phyloP scores from a whole-genome alignment of 2,797 vertebrate genomes.

The Cossypha polioptera region DNA sequence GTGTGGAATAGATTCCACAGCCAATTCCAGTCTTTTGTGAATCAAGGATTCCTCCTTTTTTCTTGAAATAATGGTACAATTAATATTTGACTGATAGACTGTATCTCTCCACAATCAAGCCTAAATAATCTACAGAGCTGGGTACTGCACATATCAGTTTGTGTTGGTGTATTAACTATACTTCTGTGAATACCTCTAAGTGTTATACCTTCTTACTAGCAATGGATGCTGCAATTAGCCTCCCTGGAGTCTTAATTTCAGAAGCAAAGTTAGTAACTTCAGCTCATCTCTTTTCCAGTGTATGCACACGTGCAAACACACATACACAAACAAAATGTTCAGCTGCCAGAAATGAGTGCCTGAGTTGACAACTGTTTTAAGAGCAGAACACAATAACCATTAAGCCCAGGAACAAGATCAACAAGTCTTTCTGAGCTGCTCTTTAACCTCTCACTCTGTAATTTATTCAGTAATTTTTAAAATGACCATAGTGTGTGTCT shows the following conservation, averaged over 20 bases:
- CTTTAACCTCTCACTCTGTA: neutral
- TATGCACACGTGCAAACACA: neutral
- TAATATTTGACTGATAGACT: neutral
- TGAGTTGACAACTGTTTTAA: neutral
- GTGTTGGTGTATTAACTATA: neutral
- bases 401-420: neutral
- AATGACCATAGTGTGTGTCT: neutral
- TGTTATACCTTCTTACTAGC: neutral
- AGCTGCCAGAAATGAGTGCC: neutral
- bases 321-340: neutral
- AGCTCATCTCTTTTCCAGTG: neutral
- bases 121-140: neutral
- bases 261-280: neutral
- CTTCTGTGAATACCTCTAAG: neutral
- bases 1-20: neutral
- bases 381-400: neutral
- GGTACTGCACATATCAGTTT: neutral
- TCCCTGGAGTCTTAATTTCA: neutral
- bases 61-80: neutral
- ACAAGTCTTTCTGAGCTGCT: neutral
- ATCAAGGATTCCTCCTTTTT: neutral
- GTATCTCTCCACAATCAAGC: neutral
- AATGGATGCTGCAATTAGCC: neutral
- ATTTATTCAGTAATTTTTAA: neutral
- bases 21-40: neutral